Conservation (phyloP, 2,888 invertebrate genomes). For the Chaetoderma sp. region DNA sequence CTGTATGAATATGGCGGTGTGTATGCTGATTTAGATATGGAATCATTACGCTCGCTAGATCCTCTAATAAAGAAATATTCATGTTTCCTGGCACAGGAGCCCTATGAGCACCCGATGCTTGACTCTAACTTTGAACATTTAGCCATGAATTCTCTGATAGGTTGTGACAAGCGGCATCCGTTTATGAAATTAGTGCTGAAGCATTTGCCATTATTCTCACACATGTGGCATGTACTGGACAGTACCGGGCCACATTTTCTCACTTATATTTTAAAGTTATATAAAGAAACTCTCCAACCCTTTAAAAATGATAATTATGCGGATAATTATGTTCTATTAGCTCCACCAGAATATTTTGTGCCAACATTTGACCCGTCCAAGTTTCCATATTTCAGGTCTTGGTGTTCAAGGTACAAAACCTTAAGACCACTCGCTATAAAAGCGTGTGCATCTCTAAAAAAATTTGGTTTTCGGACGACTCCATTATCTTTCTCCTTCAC, state of each 20-base stretch:
- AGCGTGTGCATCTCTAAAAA: constrained; percentile 54
- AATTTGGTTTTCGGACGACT: constrained; percentile 41
- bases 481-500: constrained; percentile 47
- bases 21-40: constrained; percentile 64
- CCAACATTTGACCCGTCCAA: constrained; percentile 57
- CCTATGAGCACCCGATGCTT: constrained; percentile 56
- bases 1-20: constrained; percentile 64
- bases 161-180: constrained; percentile 53
- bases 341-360: constrained; percentile 59
- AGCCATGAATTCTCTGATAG: constrained; percentile 60
- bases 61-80: constrained; percentile 49
- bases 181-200: constrained; percentile 56
- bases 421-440: constrained; percentile 44
- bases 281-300: constrained; percentile 12
- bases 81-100: constrained; percentile 59
- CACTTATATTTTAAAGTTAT: constrained; percentile 45
- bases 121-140: constrained; percentile 57
- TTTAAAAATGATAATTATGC: constrained; percentile 25
- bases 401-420: constrained; percentile 43
- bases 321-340: constrained; percentile 46
- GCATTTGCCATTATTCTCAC: constrained; percentile 46
- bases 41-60: constrained; percentile 55
- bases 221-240: constrained; percentile 59
- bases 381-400: constrained; percentile 46
- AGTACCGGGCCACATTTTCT: constrained; percentile 62